Base-by-base conservation (phyloP, 2,888 invertebrate species). In the Endomychus coccineus region DNA sequence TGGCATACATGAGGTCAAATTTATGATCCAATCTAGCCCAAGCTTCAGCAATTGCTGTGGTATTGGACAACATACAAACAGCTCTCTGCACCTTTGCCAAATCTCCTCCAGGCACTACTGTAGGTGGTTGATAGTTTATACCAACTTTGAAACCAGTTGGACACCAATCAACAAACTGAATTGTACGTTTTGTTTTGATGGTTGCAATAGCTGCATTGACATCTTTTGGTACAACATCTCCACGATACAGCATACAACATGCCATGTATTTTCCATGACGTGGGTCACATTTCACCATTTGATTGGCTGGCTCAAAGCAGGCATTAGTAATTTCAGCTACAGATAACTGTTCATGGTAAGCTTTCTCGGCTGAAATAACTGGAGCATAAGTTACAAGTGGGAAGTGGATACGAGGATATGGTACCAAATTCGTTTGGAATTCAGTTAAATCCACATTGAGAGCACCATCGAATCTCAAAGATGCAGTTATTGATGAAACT, bases 51-150 rank as follows among this genome's bases (percentile, higher is more conserved):
- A 95, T 94, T 54, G 95, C 94, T 5, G 94, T 95, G 48, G 94
- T 96, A 75, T 95, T 95, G 63, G 90, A 91, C 75, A 95, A 77
- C 91, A 95, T 95, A 80, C 95, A 96, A 14, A 96, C 92, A 49
- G 94, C 92, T 57, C 95, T 83, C 68, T 91, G 89, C 17, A 94
- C 92, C 73, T 91, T 92, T 46, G 94, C 92, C 67, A 90, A 68
- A 66, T 94, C 92, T 16, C 92, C 92, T 4, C 91, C 91, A n/a
- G 94, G 94, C 33, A 94, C 92, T 16, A 90, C 91, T 46, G 89
- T 89, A 16, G 89, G 89, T 42, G 89, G 88, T 69, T 92, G 92
- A 73, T 92, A 92, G 75, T 92, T 94, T 74, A 87, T 87, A 62
- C 85, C 89, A 43, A 80, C 79, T 67, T 80, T 80, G 73, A 80